Percentiles rank a stretch among this genome's conserved stretches.
These are phyloP conservation scores for Pherbina coryleti DNA, from an alignment of 2,888 invertebrate species.

Conservation along the genomic window DNA sequence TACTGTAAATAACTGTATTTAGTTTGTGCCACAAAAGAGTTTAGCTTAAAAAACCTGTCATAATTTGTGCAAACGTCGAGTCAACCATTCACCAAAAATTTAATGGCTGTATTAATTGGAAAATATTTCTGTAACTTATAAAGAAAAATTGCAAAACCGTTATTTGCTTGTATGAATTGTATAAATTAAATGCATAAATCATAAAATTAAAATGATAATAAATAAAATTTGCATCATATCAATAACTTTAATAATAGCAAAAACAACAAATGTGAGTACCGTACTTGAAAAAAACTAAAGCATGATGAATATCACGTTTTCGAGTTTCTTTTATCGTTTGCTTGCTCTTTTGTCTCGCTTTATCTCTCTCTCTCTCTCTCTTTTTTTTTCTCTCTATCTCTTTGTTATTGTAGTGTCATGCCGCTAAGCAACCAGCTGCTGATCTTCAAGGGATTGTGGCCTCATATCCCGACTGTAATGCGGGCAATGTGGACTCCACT, in stretches of 20 bases:
- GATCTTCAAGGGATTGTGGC: constrained; percentile 2
- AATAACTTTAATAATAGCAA: neutral
- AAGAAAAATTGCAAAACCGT: neutral
- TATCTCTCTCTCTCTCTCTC: neutral
- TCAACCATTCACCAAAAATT: no score
- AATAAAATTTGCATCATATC: neutral
- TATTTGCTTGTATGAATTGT: no score
- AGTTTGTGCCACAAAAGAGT: no score
- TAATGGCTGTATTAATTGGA: no score
- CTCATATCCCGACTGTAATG: constrained; percentile 15
- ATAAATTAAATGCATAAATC: neutral
- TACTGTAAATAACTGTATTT: no score
- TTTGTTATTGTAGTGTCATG: neutral
- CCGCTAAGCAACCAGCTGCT: constrained; percentile 1
- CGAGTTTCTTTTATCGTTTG: no score
- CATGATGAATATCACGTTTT: no score
- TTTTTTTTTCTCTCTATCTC: neutral
- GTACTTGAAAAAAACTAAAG: neutral
- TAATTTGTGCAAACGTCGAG: no score
- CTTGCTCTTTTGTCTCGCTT: no score
- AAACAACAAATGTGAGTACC: constrained; percentile 7
- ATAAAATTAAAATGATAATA: constrained; percentile 20
- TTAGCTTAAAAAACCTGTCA: no score
- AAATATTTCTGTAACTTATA: neutral
- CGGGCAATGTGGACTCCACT: neutral